phyloP scores from a whole-genome alignment of 2,888 invertebrate genomes.

The Orchesella flavescens region DNA sequence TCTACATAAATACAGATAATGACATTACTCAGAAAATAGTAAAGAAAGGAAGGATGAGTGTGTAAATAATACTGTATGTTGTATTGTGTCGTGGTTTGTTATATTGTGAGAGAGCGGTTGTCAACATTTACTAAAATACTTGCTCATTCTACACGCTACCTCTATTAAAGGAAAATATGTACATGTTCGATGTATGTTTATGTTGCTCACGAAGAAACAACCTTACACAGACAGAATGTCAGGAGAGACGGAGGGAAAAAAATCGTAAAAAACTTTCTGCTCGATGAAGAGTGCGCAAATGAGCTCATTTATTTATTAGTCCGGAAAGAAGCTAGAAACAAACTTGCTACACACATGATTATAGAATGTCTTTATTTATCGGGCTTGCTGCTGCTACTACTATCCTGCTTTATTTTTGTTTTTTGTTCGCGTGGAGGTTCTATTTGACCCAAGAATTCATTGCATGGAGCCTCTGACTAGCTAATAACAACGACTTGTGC shows the following conservation, averaged over 20 bases:
- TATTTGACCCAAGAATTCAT: too few relatives aligned
- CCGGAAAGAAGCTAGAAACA: slow-evolving; percentile 52
- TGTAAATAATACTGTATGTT: not conserved
- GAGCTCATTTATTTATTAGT: slow-evolving; percentile 67
- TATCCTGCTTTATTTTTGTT: too few relatives aligned
- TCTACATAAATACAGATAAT: slow-evolving; percentile 50
- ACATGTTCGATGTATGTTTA: slow-evolving; percentile 29
- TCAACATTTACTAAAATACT: not conserved
- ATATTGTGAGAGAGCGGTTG: not conserved
- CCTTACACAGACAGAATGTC: not conserved
- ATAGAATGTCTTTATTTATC: not conserved
- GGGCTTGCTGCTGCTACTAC: too few relatives aligned
- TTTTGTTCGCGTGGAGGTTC: too few relatives aligned
- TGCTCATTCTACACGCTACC: not conserved
- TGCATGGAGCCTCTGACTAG: not conserved
- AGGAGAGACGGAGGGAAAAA: slow-evolving; percentile 17
- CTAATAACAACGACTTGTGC: not conserved
- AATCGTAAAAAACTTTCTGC: slow-evolving; percentile 36
- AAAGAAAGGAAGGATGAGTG: slow-evolving; percentile 2
- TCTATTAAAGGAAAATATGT: slow-evolving; percentile 1
- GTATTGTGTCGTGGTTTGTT: not conserved
- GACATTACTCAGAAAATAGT: slow-evolving; percentile 49
- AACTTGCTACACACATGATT: slow-evolving; percentile 37
- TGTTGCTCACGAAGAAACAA: not conserved
- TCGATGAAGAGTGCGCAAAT: slow-evolving; percentile 64